Evolutionary conservation across 2,888 invertebrate species (phyloP), one percentile per base, ranked within the genome.

Genomic region (Epinotia ramella): DNA sequence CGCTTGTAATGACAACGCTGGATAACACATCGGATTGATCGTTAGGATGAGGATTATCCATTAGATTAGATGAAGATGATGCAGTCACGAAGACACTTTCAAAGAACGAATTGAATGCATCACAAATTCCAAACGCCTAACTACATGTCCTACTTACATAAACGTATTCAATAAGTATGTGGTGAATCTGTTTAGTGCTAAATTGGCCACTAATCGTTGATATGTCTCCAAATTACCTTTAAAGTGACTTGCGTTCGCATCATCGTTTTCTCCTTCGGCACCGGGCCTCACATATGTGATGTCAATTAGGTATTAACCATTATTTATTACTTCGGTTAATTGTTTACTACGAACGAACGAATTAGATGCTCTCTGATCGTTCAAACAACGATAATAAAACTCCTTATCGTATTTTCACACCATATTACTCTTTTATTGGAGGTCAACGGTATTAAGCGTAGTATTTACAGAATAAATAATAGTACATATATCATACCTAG

Each of bases 351-450:
- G 57, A 68, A 40, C 20, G 57, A 68, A 40, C 40, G 20, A 59
- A 68, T 40, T 20, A 7, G 9, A 20, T 40, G 57, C 24, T 57
- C 40, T 68, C 20, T 56, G 57, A 73, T 59, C 72, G 12, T 57
- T 20, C 6, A 24, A 73, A 24, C 33, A 33, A 33, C 56, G 44
- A 49, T 63, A 13, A 49, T 57, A 49, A 44, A 57, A 18, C 18
- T 57, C n/a, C 28, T 63, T 73, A 68, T 73, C 63, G 63, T 73
- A 57, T 73, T n/a, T 68, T 73, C 56, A 64, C 73, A 46, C 46
- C 46, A 57, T 44, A 28, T 56, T 57, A 9, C 33, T 63, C 20
- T 20, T 13, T 28, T 60, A 16, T 28, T 33, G 33, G 6, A 33
- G 33, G 33, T 33, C 33, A 33, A 6, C 33, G 33, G 33, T 33